Conservation (phyloP, 2,113 vertebrate species). For the Apteryx owenii region DNA sequence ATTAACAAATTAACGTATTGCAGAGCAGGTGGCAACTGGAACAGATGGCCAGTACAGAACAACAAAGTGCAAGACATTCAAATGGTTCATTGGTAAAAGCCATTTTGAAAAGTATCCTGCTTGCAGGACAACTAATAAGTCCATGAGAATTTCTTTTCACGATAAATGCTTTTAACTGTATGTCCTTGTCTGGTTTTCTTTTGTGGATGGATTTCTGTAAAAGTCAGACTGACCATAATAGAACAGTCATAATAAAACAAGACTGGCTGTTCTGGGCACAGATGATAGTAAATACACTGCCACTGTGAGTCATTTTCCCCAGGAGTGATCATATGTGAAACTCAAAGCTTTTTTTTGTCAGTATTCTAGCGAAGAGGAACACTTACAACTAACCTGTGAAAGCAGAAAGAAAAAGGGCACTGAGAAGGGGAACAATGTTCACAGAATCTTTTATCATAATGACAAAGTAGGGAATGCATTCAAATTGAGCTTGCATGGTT, state of each 20-base stretch:
- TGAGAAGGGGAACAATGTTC: background rate
- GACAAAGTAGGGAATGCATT: background rate
- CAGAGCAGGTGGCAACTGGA: background rate
- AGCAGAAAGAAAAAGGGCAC: background rate
- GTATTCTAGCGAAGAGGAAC: background rate
- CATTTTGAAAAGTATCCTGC: background rate
- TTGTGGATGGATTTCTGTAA: conserved; percentile 7
- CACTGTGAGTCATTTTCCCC: conserved; percentile 33
- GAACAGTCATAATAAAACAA: conserved; percentile 57
- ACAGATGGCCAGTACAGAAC: conserved; percentile 24
- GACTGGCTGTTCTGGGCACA: conserved; percentile 15
- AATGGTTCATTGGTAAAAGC: conserved; percentile 32
- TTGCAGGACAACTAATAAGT: conserved; percentile 1
- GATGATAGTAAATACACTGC: conserved; percentile 7
- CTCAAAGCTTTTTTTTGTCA: background rate
- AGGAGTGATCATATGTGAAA: background rate
- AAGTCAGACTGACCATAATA: conserved; percentile 63
- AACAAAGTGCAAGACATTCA: background rate
- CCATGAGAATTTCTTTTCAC: background rate
- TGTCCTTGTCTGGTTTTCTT: conserved; percentile 43
- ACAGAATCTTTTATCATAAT: background rate
- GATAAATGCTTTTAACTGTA: background rate
- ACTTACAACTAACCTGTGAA: background rate
- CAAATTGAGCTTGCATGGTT: background rate
- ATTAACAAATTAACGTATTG: background rate